Evolutionary conservation across 2,888 invertebrate species (phyloP).

Genomic region (Ceriagrion tenellum): DNA sequence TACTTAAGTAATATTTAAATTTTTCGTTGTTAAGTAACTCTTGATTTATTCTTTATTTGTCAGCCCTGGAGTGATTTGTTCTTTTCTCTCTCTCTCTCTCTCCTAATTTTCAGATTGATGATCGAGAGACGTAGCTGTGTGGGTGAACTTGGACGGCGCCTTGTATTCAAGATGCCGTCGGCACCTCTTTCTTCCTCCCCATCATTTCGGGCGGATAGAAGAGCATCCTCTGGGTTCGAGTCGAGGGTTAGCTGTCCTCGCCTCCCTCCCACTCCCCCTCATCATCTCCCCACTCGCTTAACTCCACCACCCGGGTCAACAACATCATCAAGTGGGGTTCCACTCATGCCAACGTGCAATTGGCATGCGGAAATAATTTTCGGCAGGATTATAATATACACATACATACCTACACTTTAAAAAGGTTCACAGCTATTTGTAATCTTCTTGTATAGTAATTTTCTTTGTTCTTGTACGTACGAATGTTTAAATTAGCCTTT

Average conservation of each 20-base stretch:
- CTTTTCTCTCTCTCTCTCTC: not conserved
- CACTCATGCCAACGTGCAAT: not conserved
- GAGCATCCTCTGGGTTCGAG: not conserved
- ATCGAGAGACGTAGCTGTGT: not conserved
- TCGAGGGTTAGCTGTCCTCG: not conserved
- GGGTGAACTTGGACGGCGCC: slow-evolving; percentile 20
- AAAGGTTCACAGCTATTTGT: not conserved
- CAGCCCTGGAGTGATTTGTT: too few relatives aligned
- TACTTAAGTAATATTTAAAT: too few relatives aligned
- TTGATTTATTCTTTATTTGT: too few relatives aligned
- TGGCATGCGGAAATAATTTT: not conserved
- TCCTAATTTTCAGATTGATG: not conserved
- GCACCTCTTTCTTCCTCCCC: not conserved
- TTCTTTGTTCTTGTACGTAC: not conserved
- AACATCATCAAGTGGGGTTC: not conserved
- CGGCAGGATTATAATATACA: not conserved
- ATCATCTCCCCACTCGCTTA: not conserved
- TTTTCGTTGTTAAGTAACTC: too few relatives aligned
- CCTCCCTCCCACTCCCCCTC: not conserved
- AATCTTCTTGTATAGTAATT: slow-evolving; percentile 8
- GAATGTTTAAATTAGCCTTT: not conserved
- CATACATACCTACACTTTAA: not conserved
- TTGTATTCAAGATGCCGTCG: not conserved
- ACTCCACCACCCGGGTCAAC: not conserved
- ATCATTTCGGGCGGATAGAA: not conserved